These are phyloP conservation scores for Nymphalis c-album DNA, from an alignment of 2,888 invertebrate species.

Conservation along the genomic window DNA sequence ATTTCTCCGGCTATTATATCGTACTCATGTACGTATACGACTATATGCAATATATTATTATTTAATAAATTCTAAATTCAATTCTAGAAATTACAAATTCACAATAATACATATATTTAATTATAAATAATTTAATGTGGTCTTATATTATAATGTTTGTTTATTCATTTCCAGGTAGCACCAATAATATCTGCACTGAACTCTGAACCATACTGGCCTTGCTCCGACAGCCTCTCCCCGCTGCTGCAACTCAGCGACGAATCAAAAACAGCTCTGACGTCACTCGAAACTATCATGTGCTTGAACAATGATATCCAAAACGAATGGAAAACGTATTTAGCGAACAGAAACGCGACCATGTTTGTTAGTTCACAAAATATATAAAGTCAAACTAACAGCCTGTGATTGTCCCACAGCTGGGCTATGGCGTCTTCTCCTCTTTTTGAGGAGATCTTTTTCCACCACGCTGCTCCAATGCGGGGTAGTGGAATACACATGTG, in stretches of 20 bases:
- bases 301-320: conserved; percentile 57
- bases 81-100: no score
- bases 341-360: conserved; percentile 46
- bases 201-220: conserved; percentile 75
- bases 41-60: no score
- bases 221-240: conserved; percentile 61
- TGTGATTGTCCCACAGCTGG: no score
- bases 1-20: no score
- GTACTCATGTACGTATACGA: no score
- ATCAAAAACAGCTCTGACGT: conserved; percentile 60
- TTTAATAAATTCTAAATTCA: no score
- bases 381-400: no score
- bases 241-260: conserved; percentile 53
- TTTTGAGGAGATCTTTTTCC: no score
- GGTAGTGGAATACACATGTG: no score
- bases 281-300: conserved; percentile 74
- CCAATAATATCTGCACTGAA: conserved; percentile 67
- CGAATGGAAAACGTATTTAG: conserved; percentile 71
- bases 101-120: no score
- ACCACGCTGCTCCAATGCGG: no score
- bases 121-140: neutral
- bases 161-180: conserved; percentile 54
- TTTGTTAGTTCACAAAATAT: conserved; percentile 52
- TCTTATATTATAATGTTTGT: neutral
- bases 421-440: no score